A percentile compares a stretch with the other conserved stretches of the same genome.
These are phyloP conservation scores for Andrena haemorrhoa DNA, from an alignment of 2,888 invertebrate species.

Conservation along the genomic window DNA sequence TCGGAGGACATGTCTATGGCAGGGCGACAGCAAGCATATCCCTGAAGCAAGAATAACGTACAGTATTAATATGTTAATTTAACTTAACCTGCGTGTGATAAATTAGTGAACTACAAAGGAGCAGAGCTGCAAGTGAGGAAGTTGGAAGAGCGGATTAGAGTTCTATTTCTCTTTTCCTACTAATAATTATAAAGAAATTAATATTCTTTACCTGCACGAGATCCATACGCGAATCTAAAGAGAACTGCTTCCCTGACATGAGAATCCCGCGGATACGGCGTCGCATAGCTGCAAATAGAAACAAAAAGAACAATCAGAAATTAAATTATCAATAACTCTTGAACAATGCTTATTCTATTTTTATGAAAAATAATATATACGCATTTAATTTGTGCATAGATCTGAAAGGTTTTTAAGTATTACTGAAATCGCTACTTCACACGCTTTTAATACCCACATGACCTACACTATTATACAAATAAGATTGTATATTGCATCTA, in stretches of 20 bases:
- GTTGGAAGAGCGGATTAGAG: not conserved
- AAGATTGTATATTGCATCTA: not conserved
- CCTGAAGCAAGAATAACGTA: constrained; percentile 67
- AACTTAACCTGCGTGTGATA: no score
- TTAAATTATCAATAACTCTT: not conserved
- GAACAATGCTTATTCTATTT: not conserved
- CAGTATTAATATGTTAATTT: no score
- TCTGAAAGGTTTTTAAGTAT: not conserved
- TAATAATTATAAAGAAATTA: not conserved
- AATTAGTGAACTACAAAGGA: no score
- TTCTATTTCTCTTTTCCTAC: not conserved
- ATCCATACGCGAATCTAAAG: constrained; percentile 96
- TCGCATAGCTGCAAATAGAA: constrained; percentile 89
- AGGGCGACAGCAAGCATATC: constrained; percentile 80
- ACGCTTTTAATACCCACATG: not conserved
- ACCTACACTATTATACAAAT: not conserved
- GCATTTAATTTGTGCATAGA: not conserved
- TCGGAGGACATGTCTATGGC: constrained; percentile 81
- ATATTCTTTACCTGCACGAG: constrained; percentile 89
- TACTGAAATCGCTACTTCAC: not conserved
- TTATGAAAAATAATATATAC: no score
- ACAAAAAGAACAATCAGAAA: not conserved
- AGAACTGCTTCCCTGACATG: constrained; percentile 96
- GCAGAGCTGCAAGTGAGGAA: no score
- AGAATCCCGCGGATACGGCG: constrained; percentile 94